Base-by-base conservation (phyloP, 2,797 vertebrate species). In the Gastrophryne carolinensis region DNA sequence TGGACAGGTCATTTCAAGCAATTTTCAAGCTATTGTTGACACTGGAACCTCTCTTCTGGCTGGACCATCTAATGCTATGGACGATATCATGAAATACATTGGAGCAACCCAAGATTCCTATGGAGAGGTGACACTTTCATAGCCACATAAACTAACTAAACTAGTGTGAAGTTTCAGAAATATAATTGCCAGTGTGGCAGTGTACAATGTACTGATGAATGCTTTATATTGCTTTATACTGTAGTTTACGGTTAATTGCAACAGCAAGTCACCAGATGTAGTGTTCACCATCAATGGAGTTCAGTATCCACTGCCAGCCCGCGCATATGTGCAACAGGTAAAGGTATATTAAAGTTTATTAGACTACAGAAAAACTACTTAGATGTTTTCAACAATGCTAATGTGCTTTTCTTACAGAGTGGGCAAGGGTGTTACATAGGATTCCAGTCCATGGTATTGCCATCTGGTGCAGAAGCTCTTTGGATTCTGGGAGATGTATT, bases 401-500 rank as follows among this genome's bases (percentile, higher is more conserved):
- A 32, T 12, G 11, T 13, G 5, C 0, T n/a, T 50, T n/a, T 54
- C 17, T 52, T 47, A 6, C 68, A 75, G 82, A 27, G 1, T 1
- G 1, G 44, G 2, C 2, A 19, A 21, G 12, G 2, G 11, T 87
- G 86, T 58, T 2, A 0, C 2, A 72, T 81, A 0, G 80, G 35
- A 35, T 72, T 89, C 1, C 3, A 86, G 47, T 24, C 72, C 62
- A 82, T 85, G 65, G 1, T 60, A 1, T 0, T 65, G 0, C 50
- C 82, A 57, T 83, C 81, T 0, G 10, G 69, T 11, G 27, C 67
- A 0, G 82, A 82, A 0, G 81, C 80, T 1, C 80, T 89, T 52
- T 91, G 91, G 90, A 88, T 91, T 73, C 86, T 92, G 13, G 89
- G 89, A 0, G 85, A 90, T 1, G 72, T 92, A 84, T 93, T 91